Evolutionary conservation across 2,888 invertebrate species (phyloP).

Genomic region (Byasa hedistus): DNA sequence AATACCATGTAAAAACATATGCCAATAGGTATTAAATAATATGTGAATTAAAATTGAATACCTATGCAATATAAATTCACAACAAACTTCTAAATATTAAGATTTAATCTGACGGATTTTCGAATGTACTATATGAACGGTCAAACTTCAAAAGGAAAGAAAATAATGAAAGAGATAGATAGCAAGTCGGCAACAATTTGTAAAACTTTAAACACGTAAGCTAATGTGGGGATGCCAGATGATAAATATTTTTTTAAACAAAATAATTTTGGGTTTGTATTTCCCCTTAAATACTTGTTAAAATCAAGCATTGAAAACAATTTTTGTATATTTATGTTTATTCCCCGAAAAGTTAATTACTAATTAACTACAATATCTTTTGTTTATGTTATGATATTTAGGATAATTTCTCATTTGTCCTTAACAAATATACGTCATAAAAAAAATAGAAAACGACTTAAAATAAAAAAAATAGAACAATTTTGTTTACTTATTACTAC

Average conservation of each 20-base stretch:
- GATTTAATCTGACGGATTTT: constrained; percentile 23
- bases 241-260: background rate
- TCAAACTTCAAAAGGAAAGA: constrained; percentile 25
- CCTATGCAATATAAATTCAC: constrained; percentile 11
- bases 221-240: constrained; percentile 1
- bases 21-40: background rate
- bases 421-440: too few species aligned
- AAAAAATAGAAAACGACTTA: too few species aligned
- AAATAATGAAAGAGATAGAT: constrained; percentile 16
- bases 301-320: background rate
- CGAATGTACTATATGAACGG: constrained; percentile 22
- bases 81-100: constrained; percentile 4
- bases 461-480: too few species aligned
- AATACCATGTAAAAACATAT: background rate
- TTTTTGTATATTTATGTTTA: too few species aligned
- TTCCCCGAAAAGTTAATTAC: too few species aligned
- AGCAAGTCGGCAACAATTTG: constrained; percentile 2
- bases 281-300: background rate
- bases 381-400: too few species aligned
- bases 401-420: too few species aligned
- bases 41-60: background rate
- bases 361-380: too few species aligned
- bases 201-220: constrained; percentile 16
- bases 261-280: background rate
- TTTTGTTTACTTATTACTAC: too few species aligned